Conservation (phyloP, 2,888 invertebrate genomes). For the Apamea epomidion region DNA sequence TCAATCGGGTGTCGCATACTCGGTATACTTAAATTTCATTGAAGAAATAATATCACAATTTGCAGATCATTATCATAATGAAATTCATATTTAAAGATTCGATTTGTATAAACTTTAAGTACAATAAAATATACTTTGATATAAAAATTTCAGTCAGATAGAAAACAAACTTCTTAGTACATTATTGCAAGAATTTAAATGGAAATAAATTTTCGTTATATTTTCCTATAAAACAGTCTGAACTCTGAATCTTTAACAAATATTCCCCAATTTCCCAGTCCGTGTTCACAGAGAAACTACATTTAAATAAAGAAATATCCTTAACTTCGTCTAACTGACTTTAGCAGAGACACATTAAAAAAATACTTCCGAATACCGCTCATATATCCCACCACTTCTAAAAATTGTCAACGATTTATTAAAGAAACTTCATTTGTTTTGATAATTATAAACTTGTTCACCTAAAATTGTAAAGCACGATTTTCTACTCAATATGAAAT, state of each 20-base stretch:
- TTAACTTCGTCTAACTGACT: constrained; percentile 45
- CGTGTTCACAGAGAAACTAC: constrained; percentile 47
- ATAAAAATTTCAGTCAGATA: constrained; percentile 69
- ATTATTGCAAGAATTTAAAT: constrained; percentile 59
- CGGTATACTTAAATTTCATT: constrained; percentile 70
- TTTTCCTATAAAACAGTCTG: constrained; percentile 48
- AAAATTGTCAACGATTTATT: constrained; percentile 59
- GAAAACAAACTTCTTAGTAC: constrained; percentile 57
- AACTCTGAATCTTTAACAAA: constrained; percentile 43
- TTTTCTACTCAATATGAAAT: constrained; percentile 68
- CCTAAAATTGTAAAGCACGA: constrained; percentile 61
- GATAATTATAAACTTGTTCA: constrained; percentile 55
- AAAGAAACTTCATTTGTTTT: constrained; percentile 45
- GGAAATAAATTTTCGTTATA: constrained; percentile 42
- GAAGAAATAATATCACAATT: constrained; percentile 78
- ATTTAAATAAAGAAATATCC: constrained; percentile 54
- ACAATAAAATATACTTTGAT: constrained; percentile 70
- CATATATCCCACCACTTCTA: constrained; percentile 45
- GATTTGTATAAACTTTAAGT: constrained; percentile 65
- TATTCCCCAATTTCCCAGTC: constrained; percentile 50
- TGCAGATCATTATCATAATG: constrained; percentile 73
- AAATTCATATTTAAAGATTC: constrained; percentile 66
- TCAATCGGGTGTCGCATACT: constrained; percentile 71
- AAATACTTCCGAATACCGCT: constrained; percentile 57
- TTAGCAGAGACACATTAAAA: constrained; percentile 29